These are phyloP conservation scores for Fabriciana adippe DNA, from an alignment of 2,888 invertebrate genomes.

Conservation along the genomic window DNA sequence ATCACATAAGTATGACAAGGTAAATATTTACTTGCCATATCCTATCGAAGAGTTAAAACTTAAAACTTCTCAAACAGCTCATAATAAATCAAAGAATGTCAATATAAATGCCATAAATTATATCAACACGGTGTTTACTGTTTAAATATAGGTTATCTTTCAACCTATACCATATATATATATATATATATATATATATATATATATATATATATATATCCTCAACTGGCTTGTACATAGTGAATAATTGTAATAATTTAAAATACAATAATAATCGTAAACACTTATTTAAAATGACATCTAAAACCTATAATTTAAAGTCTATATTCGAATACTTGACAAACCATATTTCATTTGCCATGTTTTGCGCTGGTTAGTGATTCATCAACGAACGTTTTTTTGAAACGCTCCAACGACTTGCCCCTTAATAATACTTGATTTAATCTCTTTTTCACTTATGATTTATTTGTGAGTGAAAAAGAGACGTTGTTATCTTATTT, in stretches of 20 bases:
- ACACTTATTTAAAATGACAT: slow-evolving; percentile 11
- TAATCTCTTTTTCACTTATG: slow-evolving; percentile 31
- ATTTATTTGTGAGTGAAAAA: slow-evolving; percentile 31
- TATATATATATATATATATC: background rate
- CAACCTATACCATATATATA: background rate
- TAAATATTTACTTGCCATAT: too few relatives aligned
- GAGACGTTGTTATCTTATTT: slow-evolving; percentile 23
- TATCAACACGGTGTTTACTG: background rate
- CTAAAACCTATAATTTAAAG: background rate
- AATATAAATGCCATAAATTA: too few relatives aligned
- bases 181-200: background rate
- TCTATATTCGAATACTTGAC: background rate
- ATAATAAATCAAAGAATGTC: too few relatives aligned
- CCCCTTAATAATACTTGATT: slow-evolving; percentile 28
- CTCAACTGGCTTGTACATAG: slow-evolving; percentile 13
- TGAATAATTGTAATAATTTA: slow-evolving; percentile 23
- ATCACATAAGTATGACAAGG: too few relatives aligned
- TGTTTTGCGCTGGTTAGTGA: slow-evolving; percentile 33
- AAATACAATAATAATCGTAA: slow-evolving; percentile 17
- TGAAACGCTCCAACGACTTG: slow-evolving; percentile 32
- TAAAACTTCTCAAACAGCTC: too few relatives aligned
- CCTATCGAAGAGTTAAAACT: too few relatives aligned
- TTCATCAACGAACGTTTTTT: slow-evolving; percentile 44
- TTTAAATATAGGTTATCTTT: slow-evolving; percentile 3
- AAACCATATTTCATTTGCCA: slow-evolving; percentile 11